phyloP scores from a whole-genome alignment of 2,113 vertebrate genomes.

The Ginglymostoma cirratum region DNA sequence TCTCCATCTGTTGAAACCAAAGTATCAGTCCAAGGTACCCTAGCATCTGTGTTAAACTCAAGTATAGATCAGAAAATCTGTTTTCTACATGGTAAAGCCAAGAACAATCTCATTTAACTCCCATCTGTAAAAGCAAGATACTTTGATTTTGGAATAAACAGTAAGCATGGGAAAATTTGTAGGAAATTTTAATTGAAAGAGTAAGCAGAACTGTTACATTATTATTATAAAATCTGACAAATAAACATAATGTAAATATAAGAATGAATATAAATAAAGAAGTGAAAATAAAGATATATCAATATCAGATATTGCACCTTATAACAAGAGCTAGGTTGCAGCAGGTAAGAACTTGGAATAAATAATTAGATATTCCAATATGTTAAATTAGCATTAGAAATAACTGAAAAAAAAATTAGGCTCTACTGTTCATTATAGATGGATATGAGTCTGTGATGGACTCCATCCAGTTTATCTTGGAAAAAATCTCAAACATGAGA shows the following conservation, averaged over 20 bases:
- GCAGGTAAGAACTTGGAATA: background rate
- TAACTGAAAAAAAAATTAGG: background rate
- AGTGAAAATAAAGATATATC: background rate
- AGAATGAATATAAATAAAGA: background rate
- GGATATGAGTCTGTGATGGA: background rate
- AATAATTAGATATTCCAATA: background rate
- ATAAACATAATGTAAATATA: background rate
- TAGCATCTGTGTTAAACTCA: conserved; percentile 23
- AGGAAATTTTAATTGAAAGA: background rate
- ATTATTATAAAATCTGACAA: background rate
- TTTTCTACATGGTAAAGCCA: conserved; percentile 20
- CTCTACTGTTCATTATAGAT: conserved; percentile 5
- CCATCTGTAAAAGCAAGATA: conserved; percentile 8
- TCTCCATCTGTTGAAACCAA: conserved; percentile 28
- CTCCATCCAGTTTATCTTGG: background rate
- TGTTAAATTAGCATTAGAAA: background rate
- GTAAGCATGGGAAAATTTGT: background rate
- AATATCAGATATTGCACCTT: background rate
- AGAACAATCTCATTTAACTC: conserved; percentile 9
- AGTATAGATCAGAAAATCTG: conserved; percentile 22
- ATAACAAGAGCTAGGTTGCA: background rate
- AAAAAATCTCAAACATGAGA: background rate
- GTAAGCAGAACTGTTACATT: background rate
- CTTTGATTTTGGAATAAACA: background rate
- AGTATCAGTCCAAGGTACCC: background rate